phyloP scores from a whole-genome alignment of 2,888 invertebrate species.

The Polietes domitor region DNA sequence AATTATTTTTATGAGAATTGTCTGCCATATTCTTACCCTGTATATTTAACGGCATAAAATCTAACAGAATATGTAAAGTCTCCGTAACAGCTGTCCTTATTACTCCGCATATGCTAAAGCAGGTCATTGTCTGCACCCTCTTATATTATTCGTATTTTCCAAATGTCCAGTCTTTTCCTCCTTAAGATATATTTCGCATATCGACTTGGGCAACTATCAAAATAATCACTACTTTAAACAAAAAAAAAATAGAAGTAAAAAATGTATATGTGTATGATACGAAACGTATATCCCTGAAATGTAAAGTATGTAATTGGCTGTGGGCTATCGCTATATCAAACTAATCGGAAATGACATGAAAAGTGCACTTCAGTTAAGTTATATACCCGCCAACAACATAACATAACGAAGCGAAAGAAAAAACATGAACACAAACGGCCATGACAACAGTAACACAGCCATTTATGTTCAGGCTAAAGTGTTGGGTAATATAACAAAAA shows the following conservation, averaged over 20 bases:
- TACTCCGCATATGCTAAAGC: too few species aligned
- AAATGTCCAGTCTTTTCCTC: too few species aligned
- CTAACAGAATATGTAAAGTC: too few species aligned
- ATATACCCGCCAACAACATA: conserved; percentile 11
- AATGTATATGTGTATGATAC: background rate
- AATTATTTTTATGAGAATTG: too few species aligned
- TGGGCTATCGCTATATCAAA: conserved; percentile 52
- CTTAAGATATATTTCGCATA: too few species aligned
- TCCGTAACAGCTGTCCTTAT: too few species aligned
- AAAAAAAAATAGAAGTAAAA: background rate
- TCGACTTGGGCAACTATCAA: too few species aligned
- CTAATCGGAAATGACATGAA: conserved; percentile 59
- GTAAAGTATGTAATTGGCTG: conserved; percentile 52
- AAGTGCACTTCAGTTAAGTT: conserved; percentile 56
- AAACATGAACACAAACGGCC: conserved; percentile 4
- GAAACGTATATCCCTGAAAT: background rate
- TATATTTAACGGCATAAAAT: too few species aligned
- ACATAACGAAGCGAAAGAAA: background rate
- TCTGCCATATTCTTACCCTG: too few species aligned
- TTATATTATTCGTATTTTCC: too few species aligned
- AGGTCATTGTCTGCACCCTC: too few species aligned
- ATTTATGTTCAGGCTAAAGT: background rate
- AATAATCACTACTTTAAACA: too few species aligned
- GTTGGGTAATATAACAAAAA: background rate
- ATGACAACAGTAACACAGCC: conserved; percentile 25